Evolutionary conservation across 2,797 vertebrate genomes (phyloP).

Genomic region (Mus spretus): DNA sequence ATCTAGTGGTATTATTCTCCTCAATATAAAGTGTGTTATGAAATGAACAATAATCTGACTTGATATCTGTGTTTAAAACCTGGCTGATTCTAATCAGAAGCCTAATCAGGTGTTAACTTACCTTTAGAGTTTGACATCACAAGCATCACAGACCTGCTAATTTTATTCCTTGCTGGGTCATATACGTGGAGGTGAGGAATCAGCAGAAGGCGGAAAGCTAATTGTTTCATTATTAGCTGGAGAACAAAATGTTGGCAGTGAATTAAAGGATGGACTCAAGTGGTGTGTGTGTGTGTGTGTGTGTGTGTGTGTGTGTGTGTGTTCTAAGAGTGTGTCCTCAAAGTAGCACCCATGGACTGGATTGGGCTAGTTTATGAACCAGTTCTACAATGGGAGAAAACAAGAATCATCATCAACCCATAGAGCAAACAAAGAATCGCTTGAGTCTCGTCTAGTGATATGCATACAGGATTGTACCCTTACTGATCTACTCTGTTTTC

Average conservation of each 20-base stretch:
- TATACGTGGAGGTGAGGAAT: constrained; percentile 35
- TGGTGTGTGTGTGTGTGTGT: too few relatives aligned
- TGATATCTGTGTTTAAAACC: constrained; percentile 49
- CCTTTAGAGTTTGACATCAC: constrained; percentile 30
- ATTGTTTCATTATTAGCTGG: constrained; percentile 32
- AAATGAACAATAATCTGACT: constrained; percentile 42
- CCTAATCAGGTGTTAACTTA: neutral
- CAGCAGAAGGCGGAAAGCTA: neutral
- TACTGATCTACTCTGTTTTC: neutral
- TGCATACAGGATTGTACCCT: neutral
- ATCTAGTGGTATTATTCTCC: constrained; percentile 14
- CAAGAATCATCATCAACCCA: neutral
- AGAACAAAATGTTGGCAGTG: neutral
- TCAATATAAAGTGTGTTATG: neutral
- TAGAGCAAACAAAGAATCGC: neutral
- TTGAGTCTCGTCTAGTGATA: neutral
- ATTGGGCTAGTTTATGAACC: neutral
- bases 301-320: neutral
- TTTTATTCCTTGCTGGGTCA: constrained; percentile 63
- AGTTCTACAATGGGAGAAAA: neutral
- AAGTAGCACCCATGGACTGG: neutral
- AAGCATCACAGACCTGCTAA: neutral
- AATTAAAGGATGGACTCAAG: neutral
- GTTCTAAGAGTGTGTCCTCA: neutral
- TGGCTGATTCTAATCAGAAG: constrained; percentile 8